These are phyloP conservation scores for Halisarca cf. caerulea DNA, from an alignment of 37 sponge, comb jelly and placozoan species.

Conservation along the genomic window DNA sequence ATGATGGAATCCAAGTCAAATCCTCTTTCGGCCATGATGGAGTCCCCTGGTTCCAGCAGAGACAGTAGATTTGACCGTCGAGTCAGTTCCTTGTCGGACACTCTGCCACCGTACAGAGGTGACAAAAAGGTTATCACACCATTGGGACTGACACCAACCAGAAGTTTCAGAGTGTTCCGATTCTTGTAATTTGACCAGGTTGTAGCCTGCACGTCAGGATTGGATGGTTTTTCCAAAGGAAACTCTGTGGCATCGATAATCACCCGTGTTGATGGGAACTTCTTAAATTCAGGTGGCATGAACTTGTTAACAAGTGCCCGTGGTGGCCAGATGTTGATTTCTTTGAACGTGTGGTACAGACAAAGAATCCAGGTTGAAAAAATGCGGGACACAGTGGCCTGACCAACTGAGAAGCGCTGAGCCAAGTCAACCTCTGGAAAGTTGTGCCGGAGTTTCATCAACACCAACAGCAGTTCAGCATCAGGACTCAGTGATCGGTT, in stretches of 20 bases:
- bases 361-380: conserved; percentile 8
- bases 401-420: conserved; percentile 28
- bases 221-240: not conserved
- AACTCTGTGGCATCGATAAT: conserved; percentile 13
- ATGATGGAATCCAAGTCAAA: not conserved
- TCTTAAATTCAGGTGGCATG: not conserved
- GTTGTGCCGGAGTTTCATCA: conserved; percentile 28
- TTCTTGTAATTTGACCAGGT: conserved; percentile 13
- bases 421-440: conserved; percentile 20
- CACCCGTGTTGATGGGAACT: not conserved
- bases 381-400: conserved; percentile 27
- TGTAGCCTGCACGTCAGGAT: conserved; percentile 13
- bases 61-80: too few relatives aligned
- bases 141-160: conserved; percentile 12
- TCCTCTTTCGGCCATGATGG: too few relatives aligned
- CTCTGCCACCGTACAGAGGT: too few relatives aligned
- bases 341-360: conserved; percentile 23
- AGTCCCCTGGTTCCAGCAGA: too few relatives aligned
- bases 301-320: not conserved
- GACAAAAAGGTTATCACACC: too few relatives aligned
- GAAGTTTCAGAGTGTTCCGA: not conserved
- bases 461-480: not conserved
- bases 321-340: conserved; percentile 12
- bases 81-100: too few relatives aligned
- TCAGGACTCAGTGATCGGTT: conserved; percentile 8